Conservation (phyloP, 1,140 invertebrate species). For the Neoseiulus cucumeris region DNA sequence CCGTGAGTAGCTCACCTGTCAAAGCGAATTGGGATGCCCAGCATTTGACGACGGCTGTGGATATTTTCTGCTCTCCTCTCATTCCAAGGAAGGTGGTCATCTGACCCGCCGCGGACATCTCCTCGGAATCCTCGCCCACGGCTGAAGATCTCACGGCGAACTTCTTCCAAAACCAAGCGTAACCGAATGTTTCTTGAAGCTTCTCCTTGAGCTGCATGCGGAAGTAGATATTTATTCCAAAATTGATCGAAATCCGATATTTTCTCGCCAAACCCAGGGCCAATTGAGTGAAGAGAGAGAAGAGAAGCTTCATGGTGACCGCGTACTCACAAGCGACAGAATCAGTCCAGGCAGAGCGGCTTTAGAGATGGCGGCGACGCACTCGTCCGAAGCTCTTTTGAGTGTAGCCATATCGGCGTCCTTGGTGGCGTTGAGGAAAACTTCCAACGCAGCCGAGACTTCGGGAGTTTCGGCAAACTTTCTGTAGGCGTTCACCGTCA, state of each 20-base stretch:
- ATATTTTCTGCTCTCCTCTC: slow-evolving; percentile 28
- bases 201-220: neutral
- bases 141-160: slow-evolving; percentile 43
- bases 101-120: slow-evolving; percentile 54
- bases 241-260: no score
- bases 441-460: neutral
- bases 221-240: no score
- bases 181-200: neutral
- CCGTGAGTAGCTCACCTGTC: slow-evolving; percentile 22
- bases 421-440: neutral
- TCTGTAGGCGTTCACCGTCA: neutral
- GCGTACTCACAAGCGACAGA: neutral
- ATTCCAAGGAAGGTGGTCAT: slow-evolving; percentile 51
- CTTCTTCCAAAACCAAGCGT: neutral
- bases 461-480: neutral
- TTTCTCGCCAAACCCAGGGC: no score
- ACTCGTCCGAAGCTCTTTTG: neutral
- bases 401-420: neutral
- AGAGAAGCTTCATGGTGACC: neutral
- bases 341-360: neutral
- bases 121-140: slow-evolving; percentile 47
- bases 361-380: neutral
- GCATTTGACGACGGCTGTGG: slow-evolving; percentile 40
- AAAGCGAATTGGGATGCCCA: slow-evolving; percentile 55
- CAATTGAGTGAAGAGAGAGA: no score